phyloP scores from a whole-genome alignment of 2,888 invertebrate species.

The Mythimna vitellina region DNA sequence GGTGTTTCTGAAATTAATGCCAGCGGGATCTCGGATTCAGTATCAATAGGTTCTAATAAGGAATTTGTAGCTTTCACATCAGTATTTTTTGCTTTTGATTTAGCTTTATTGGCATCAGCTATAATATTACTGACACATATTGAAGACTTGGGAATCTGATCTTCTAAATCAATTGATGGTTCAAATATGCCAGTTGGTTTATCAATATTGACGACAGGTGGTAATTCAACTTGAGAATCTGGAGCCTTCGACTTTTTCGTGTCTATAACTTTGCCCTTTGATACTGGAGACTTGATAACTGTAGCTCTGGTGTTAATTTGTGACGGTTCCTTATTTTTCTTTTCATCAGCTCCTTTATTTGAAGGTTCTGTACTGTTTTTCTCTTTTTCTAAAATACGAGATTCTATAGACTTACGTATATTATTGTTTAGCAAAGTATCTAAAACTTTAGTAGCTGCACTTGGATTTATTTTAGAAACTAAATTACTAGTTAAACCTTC shows the following conservation, averaged over 20 bases:
- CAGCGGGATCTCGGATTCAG: slow-evolving; percentile 85
- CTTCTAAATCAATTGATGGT: slow-evolving; percentile 92
- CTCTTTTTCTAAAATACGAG: slow-evolving; percentile 86
- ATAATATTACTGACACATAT: slow-evolving; percentile 84
- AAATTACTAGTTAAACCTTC: slow-evolving; percentile 91
- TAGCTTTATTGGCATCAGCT: slow-evolving; percentile 82
- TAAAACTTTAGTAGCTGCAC: slow-evolving; percentile 88
- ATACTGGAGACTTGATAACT: slow-evolving; percentile 90
- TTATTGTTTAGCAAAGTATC: slow-evolving; percentile 88
- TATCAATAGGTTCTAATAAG: slow-evolving; percentile 80
- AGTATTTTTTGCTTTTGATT: slow-evolving; percentile 76
- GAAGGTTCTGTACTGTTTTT: slow-evolving; percentile 75
- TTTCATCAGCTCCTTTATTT: slow-evolving; percentile 77
- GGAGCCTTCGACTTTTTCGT: slow-evolving; percentile 82
- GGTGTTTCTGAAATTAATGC: slow-evolving; percentile 84
- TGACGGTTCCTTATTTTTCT: slow-evolving; percentile 79
- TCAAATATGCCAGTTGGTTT: slow-evolving; percentile 93
- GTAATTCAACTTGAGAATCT: slow-evolving; percentile 74
- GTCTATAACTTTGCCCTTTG: slow-evolving; percentile 87
- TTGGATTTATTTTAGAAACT: slow-evolving; percentile 91
- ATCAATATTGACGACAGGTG: slow-evolving; percentile 84
- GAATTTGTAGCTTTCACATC: slow-evolving; percentile 75
- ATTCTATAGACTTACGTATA: slow-evolving; percentile 88
- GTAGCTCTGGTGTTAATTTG: slow-evolving; percentile 89
- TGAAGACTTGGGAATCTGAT: slow-evolving; percentile 91